Conservation (phyloP, 2,113 vertebrate genomes). For the Mirounga angustirostris region DNA sequence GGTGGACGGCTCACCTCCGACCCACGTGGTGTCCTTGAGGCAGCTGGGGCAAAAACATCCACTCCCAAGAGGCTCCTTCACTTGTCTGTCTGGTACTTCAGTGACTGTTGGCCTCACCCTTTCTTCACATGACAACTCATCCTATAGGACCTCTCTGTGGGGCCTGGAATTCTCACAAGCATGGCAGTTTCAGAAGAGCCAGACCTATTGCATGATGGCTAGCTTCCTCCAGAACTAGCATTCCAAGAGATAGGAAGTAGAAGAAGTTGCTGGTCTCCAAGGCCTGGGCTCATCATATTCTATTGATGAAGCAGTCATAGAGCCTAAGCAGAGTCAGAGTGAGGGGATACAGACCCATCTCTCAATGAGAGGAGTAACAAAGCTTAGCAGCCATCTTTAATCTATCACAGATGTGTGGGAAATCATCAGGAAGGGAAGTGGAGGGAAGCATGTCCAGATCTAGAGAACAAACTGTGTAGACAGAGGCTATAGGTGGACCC, state of each 20-base stretch:
- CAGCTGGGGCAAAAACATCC: not conserved
- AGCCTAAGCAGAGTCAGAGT: not conserved
- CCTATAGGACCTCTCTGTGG: not conserved
- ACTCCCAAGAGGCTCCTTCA: not conserved
- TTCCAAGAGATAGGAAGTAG: not conserved
- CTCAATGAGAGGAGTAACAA: not conserved
- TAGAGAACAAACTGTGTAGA: not conserved
- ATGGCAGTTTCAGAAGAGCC: not conserved
- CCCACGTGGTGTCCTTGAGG: not conserved
- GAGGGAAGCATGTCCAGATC: not conserved
- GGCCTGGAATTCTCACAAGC: not conserved
- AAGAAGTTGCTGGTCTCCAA: not conserved
- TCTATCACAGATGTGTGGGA: not conserved
- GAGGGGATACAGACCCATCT: not conserved
- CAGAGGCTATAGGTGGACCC: not conserved
- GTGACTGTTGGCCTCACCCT: not conserved
- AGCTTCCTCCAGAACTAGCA: not conserved
- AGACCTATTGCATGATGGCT: not conserved
- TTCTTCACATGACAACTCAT: not conserved
- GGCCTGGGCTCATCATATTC: not conserved
- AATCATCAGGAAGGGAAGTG: not conserved
- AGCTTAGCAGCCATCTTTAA: not conserved
- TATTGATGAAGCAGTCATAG: not conserved
- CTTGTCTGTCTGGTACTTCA: not conserved
- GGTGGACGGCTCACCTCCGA: not conserved